Percentiles rank a stretch among this genome's conserved stretches.
Conservation (phyloP, 2,113 vertebrate species). For the Onychorhynchus coronatus region DNA sequence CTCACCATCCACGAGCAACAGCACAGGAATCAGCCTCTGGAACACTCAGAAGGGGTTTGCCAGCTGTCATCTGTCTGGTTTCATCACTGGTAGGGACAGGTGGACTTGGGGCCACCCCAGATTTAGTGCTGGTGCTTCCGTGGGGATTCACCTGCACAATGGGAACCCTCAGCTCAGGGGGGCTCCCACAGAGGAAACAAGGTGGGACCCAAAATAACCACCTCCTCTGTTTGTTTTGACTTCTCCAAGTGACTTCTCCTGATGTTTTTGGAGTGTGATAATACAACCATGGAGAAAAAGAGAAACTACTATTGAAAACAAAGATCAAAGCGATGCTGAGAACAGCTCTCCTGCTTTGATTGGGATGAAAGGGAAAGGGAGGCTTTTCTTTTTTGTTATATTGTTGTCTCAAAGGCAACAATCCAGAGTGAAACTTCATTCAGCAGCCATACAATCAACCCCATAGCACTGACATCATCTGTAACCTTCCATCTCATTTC, state of each 20-base stretch:
- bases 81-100: neutral
- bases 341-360: constrained; percentile 4
- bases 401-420: neutral
- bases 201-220: neutral
- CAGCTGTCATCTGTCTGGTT: neutral
- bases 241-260: neutral
- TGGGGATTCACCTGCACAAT: neutral
- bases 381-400: neutral
- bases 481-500: neutral
- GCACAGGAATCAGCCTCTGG: neutral
- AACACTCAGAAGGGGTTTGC: neutral
- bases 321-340: constrained; percentile 4
- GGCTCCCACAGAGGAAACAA: neutral
- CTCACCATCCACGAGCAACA: neutral
- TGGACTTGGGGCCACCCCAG: neutral
- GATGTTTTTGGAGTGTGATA: neutral
- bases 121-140: neutral
- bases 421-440: neutral
- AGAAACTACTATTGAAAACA: neutral
- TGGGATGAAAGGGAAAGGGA: neutral
- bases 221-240: neutral
- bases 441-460: neutral
- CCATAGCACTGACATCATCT: neutral
- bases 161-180: neutral
- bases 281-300: neutral